Evolutionary conservation across 2,888 invertebrate genomes (phyloP).

Genomic region (Eupithecia dodoneata): DNA sequence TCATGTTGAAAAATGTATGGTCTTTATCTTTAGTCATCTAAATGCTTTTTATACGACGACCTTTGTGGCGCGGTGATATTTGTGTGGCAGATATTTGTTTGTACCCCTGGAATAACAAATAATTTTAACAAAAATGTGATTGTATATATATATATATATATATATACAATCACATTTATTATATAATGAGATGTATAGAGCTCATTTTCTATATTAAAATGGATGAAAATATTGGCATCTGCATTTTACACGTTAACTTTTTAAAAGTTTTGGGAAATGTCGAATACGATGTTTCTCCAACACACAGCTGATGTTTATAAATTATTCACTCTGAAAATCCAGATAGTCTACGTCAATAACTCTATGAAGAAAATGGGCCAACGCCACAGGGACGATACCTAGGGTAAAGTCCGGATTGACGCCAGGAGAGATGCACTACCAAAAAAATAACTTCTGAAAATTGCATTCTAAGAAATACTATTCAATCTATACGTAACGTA

Average conservation of each 20-base stretch:
- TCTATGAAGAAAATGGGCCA: constrained; percentile 1
- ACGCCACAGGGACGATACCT: neutral
- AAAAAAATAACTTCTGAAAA: neutral
- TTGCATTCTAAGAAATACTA: neutral
- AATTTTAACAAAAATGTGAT: neutral
- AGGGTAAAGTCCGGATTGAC: neutral
- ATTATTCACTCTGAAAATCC: neutral
- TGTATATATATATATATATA: no score
- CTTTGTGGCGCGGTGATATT: no score
- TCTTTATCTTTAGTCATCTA: no score
- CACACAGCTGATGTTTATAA: neutral
- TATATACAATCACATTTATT: no score
- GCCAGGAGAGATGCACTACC: neutral
- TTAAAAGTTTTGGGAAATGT: neutral
- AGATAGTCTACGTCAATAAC: neutral
- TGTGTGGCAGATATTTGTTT: no score
- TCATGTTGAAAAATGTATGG: no score
- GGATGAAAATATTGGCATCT: neutral
- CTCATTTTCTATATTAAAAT: neutral
- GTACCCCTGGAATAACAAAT: neutral
- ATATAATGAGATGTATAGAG: no score
- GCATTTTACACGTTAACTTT: neutral
- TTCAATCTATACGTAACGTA: no score
- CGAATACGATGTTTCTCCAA: neutral
- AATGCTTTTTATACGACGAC: no score